Percentiles rank a stretch among this genome's conserved stretches.
These are phyloP conservation scores for Perizoma affinitatum DNA, from an alignment of 2,888 invertebrate species.

Conservation along the genomic window DNA sequence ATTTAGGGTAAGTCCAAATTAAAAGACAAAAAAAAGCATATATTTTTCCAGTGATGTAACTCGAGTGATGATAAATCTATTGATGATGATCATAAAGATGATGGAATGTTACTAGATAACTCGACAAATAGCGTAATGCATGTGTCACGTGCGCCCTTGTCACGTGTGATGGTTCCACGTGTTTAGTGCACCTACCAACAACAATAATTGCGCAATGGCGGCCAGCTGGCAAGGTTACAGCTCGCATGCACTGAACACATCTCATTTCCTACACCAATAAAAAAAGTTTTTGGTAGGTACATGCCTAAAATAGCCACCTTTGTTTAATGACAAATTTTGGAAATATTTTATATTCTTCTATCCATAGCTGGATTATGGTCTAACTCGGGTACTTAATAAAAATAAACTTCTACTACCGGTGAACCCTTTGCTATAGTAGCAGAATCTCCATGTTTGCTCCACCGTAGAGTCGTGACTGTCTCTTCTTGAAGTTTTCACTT, in stretches of 20 bases:
- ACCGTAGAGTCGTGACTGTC: too few species aligned
- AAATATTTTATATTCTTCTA: too few species aligned
- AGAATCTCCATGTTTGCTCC: too few species aligned
- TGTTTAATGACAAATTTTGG: constrained; percentile 1
- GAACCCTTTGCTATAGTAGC: too few species aligned
- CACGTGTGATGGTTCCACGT: constrained; percentile 60
- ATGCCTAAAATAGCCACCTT: constrained; percentile 18
- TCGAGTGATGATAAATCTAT: constrained; percentile 10
- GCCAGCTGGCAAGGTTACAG: constrained; percentile 61
- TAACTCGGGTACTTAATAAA: too few species aligned
- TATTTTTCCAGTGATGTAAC: constrained; percentile 6
- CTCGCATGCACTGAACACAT: constrained; percentile 48
- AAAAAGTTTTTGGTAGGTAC: constrained; percentile 41
- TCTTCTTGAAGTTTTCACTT: not conserved
- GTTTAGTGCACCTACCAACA: constrained; percentile 45
- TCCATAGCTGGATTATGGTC: too few species aligned
- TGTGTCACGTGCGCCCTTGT: constrained; percentile 53
- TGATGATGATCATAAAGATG: constrained; percentile 28
- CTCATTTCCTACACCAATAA: constrained; percentile 49
- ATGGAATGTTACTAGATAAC: constrained; percentile 41
- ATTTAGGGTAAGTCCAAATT: constrained; percentile 90
- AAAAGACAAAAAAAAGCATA: not conserved
- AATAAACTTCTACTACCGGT: too few species aligned
- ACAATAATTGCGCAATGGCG: constrained; percentile 62
- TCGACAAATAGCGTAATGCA: constrained; percentile 49